Conservation (phyloP, 1,140 invertebrate genomes). For the Dendroctonus valens region DNA sequence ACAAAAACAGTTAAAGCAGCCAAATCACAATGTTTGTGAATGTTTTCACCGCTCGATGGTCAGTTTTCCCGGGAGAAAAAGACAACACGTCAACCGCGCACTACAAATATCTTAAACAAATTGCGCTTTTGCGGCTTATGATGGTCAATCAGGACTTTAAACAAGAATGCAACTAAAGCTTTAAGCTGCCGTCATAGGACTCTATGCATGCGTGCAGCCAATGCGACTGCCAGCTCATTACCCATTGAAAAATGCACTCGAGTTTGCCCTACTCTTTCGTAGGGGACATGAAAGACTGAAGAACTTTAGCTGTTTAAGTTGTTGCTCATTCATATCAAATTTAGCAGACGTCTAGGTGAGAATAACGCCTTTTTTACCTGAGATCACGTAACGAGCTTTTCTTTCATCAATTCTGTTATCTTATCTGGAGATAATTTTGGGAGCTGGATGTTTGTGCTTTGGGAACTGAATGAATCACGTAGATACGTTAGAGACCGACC, state of each 20-base stretch:
- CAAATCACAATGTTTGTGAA: too few relatives aligned
- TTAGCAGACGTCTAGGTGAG: constrained; percentile 12
- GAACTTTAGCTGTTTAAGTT: constrained; percentile 10
- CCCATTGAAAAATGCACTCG: constrained; percentile 31
- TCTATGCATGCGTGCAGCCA: constrained; percentile 24
- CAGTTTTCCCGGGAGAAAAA: too few relatives aligned
- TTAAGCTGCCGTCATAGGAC: constrained; percentile 4
- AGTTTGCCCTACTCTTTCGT: constrained; percentile 23
- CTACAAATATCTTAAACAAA: neutral
- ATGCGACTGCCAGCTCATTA: constrained; percentile 23
- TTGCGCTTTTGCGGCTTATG: neutral
- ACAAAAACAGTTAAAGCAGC: too few relatives aligned
- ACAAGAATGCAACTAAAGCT: neutral
- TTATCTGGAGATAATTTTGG: constrained; percentile 12
- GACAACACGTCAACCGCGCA: neutral
- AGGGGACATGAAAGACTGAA: constrained; percentile 21
- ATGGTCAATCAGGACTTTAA: constrained; percentile 4
- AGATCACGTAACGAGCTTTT: constrained; percentile 9
- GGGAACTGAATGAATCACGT: neutral
- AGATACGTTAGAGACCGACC: neutral
- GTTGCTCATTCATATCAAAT: constrained; percentile 30
- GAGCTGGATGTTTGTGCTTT: neutral
- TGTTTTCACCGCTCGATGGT: too few relatives aligned
- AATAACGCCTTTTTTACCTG: constrained; percentile 28
- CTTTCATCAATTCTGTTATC: constrained; percentile 20